Evolutionary conservation across 2,888 invertebrate species (phyloP).

Genomic region (Pollenia amentaria): DNA sequence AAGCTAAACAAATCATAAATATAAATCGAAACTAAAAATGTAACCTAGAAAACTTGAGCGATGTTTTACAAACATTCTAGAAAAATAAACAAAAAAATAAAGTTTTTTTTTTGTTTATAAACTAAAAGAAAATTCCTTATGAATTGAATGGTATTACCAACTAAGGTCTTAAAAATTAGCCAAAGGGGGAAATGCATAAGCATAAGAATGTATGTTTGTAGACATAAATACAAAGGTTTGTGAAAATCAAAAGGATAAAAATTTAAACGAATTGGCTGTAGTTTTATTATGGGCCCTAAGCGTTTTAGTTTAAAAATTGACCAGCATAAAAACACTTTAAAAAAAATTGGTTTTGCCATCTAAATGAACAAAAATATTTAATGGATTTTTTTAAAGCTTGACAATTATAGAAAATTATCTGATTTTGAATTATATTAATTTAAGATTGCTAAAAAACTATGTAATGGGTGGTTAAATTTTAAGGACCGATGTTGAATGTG

Average conservation of each 20-base stretch:
- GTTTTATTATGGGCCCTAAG: neutral
- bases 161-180: neutral
- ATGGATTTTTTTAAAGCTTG: too few species aligned
- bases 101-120: neutral
- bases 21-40: constrained; percentile 56
- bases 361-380: too few species aligned
- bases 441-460: too few species aligned
- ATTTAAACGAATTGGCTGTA: neutral
- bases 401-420: too few species aligned
- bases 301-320: neutral
- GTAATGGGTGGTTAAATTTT: too few species aligned
- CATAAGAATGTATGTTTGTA: neutral
- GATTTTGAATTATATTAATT: too few species aligned
- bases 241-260: neutral
- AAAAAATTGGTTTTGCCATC: too few species aligned
- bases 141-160: neutral
- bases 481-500: too few species aligned
- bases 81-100: constrained; percentile 1
- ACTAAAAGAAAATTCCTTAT: neutral
- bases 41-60: constrained; percentile 57
- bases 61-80: neutral
- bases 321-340: neutral
- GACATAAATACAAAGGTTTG: neutral
- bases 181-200: neutral
- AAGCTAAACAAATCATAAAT: constrained; percentile 64